Evolutionary conservation across 2,113 vertebrate genomes (phyloP), one percentile per base, ranked within the genome.

Genomic region (Ornithorhynchus anatinus): DNA sequence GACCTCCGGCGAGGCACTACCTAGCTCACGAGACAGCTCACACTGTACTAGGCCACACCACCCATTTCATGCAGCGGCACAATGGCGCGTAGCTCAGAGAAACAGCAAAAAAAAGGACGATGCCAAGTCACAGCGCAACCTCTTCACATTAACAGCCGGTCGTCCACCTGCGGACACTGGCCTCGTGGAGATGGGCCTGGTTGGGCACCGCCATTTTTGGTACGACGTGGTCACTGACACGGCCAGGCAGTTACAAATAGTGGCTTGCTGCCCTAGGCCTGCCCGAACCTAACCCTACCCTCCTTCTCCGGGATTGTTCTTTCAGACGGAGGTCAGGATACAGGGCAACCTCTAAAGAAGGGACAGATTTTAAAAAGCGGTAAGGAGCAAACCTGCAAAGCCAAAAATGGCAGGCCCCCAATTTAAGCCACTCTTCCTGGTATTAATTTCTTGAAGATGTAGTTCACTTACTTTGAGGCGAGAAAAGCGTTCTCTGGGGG

Each of bases 41-140:
- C 40, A 42, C 33, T 40, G 13, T 11, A 13, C 10, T n/a, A 44
- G 52, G 38, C 35, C 43, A 70, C n/a, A 59, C 27, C 66, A 56
- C 42, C 62, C 37, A 48, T 45, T 36, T 67, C 80, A 82, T 85
- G 85, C 85, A 59, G 35, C 73, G 79, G 76, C 77, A 80, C 64
- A 73, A 80, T 72, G 79, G 78, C 80, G 75, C 67, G 61, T 23
- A 59, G 69, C 56, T 68, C 22, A 65, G 38, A 67, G 48, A n/a
- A n/a, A 27, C 14, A 29, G 47, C 25, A 50, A 14, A n/a, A n/a
- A n/a, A n/a, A 64, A 75, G 57, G 57, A 75, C 57, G 53, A 59
- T n/a, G n/a, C n/a, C 16, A 74, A 69, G 59, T 51, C 37, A 75
- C 67, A 56, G 47, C 45, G 37, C 7, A 20, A 62, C 63, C 43